phyloP scores from a whole-genome alignment of 2,113 vertebrate species.

The Climacteris rufus region DNA sequence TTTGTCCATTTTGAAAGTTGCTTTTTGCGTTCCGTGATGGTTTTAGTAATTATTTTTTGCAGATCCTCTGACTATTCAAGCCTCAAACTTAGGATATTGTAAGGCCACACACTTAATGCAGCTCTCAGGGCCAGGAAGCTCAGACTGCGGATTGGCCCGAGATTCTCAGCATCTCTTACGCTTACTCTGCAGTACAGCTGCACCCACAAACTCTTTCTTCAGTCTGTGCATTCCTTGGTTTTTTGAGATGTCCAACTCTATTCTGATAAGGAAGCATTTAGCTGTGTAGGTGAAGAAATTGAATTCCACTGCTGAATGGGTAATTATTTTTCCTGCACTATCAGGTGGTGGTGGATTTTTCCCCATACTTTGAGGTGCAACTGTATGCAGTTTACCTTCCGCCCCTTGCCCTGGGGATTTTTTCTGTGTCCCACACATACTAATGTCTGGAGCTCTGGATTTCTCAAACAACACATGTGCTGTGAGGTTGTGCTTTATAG shows the following conservation, averaged over 20 bases:
- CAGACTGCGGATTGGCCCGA: background rate
- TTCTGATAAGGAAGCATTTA: background rate
- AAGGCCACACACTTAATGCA: background rate
- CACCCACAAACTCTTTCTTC: background rate
- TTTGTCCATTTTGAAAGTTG: background rate
- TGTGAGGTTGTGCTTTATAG: background rate
- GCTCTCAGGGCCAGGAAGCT: background rate
- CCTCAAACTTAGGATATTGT: background rate
- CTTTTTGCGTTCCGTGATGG: background rate
- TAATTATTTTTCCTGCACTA: background rate
- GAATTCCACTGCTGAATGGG: background rate
- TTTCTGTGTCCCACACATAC: background rate
- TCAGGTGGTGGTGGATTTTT: background rate
- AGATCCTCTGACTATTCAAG: background rate
- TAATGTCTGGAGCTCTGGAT: background rate
- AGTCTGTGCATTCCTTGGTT: background rate
- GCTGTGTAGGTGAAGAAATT: background rate
- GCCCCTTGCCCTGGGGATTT: accelerated
- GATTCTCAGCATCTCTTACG: background rate
- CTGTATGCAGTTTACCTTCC: background rate
- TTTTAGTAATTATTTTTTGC: background rate
- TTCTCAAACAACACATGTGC: background rate
- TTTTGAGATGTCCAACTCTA: background rate
- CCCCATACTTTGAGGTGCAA: background rate
- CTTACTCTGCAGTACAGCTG: background rate